These are phyloP conservation scores for Listrodromus nycthemerus DNA, from an alignment of 2,888 invertebrate species.

Conservation along the genomic window DNA sequence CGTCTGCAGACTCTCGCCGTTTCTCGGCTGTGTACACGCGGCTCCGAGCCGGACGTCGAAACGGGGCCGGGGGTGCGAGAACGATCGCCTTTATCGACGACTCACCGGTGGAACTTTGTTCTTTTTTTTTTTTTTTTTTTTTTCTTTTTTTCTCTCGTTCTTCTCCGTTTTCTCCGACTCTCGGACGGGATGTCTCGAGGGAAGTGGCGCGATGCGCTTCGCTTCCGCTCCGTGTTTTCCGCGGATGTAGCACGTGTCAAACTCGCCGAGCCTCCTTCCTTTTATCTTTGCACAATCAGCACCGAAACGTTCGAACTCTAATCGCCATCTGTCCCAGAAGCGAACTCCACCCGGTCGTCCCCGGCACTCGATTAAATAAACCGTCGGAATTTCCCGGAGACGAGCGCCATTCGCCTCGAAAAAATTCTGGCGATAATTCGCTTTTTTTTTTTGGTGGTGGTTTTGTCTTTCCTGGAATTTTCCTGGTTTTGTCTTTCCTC, in stretches of 20 bases:
- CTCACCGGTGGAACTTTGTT: slow-evolving; percentile 40
- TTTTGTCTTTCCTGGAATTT: no score
- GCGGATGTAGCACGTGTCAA: background rate
- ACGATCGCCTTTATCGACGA: slow-evolving; percentile 37
- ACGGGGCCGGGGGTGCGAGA: slow-evolving; percentile 31
- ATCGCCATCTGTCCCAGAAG: slow-evolving; percentile 56
- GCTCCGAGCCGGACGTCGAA: slow-evolving; percentile 29
- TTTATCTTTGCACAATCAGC: slow-evolving; percentile 82
- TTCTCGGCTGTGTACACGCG: slow-evolving; percentile 54
- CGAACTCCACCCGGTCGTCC: background rate
- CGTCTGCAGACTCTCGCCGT: slow-evolving; percentile 78
- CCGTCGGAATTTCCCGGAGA: slow-evolving; percentile 28
- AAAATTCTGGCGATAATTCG: slow-evolving; percentile 18
- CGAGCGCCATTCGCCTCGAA: background rate
- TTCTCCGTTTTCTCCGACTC: slow-evolving; percentile 29
- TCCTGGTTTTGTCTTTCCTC: no score
- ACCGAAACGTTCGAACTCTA: slow-evolving; percentile 74
- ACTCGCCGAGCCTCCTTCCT: slow-evolving; percentile 65
- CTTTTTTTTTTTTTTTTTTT: slow-evolving; percentile 39
- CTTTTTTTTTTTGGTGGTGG: no score
- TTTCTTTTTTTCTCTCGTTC: slow-evolving; percentile 32
- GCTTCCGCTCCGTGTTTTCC: slow-evolving; percentile 28
- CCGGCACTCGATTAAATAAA: slow-evolving; percentile 28
- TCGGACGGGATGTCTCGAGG: slow-evolving; percentile 56
- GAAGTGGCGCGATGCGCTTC: slow-evolving; percentile 69